Evolutionary conservation across 92 coral and sea anemone genomes (phyloP).

Genomic region (Palythoa heliodiscus): DNA sequence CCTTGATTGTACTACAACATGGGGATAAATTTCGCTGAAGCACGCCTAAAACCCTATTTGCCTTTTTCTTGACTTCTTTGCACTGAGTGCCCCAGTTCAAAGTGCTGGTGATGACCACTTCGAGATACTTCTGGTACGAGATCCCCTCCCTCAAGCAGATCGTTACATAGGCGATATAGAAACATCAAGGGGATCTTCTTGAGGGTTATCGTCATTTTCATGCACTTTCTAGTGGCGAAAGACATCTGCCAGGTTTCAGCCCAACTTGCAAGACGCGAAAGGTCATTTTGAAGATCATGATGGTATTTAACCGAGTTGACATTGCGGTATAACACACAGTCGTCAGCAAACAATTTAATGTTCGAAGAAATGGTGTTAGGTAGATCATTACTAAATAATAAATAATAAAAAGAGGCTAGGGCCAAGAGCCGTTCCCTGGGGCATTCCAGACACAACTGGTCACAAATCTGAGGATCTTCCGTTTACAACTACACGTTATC

Average conservation of each 20-base stretch:
- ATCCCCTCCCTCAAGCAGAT: background rate
- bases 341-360: conserved; percentile 46
- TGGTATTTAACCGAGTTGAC: background rate
- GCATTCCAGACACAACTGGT: conserved; percentile 42
- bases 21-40: background rate
- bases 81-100: background rate
- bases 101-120: conserved; percentile 1
- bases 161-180: background rate
- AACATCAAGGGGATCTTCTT: background rate
- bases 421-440: conserved; percentile 49
- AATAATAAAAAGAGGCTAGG: conserved; percentile 44
- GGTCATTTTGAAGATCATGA: conserved; percentile 23
- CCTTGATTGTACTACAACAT: conserved; percentile 20
- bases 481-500: conserved; percentile 37
- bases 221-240: conserved; percentile 2
- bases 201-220: conserved; percentile 4
- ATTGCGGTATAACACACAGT: conserved; percentile 31
- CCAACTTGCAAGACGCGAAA: conserved; percentile 6
- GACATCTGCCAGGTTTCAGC: conserved; percentile 12
- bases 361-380: conserved; percentile 31
- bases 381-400: conserved; percentile 33
- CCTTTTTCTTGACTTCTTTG: background rate
- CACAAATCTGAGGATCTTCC: conserved; percentile 35
- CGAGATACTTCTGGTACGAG: background rate
- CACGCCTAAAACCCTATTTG: too few relatives aligned